Conservation (phyloP, 2,113 vertebrate genomes). For the Tautogolabrus adspersus region DNA sequence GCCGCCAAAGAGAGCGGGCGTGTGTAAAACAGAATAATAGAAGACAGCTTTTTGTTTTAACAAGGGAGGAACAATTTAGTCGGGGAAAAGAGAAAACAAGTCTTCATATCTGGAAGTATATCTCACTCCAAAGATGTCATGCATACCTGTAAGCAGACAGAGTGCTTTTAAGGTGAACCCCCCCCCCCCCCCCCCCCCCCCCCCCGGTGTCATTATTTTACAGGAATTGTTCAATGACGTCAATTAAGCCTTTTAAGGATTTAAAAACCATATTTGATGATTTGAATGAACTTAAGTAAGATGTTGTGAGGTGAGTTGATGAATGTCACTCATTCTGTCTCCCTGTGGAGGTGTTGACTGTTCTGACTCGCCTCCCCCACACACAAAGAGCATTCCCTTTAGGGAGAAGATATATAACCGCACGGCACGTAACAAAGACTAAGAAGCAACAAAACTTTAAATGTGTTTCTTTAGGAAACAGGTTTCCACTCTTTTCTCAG, state of each 20-base stretch:
- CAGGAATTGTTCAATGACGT: not conserved
- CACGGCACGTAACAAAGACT: not conserved
- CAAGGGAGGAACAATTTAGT: slow-evolving; percentile 5
- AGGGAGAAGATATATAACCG: not conserved
- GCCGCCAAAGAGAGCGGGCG: slow-evolving; percentile 18
- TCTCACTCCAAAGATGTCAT: slow-evolving; percentile 2
- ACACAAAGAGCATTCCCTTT: slow-evolving; percentile 33
- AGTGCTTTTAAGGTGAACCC: not conserved
- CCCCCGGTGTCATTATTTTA: not conserved
- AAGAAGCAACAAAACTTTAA: not conserved
- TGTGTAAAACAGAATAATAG: slow-evolving; percentile 40
- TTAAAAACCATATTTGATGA: not conserved
- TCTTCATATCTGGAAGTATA: not conserved
- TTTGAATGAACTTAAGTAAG: no score
- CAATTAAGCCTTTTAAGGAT: not conserved
- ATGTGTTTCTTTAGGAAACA: not conserved
- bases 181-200: rapidly evolving
- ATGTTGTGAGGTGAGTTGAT: slow-evolving; percentile 15
- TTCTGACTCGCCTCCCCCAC: slow-evolving; percentile 18
- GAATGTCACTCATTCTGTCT: slow-evolving; percentile 15
- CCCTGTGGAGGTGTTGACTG: slow-evolving; percentile 28
- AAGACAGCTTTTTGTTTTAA: slow-evolving; percentile 14
- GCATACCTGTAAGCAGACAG: not conserved
- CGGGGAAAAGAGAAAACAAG: not conserved
- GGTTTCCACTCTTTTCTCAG: not conserved